Evolutionary conservation across 2,888 invertebrate genomes (phyloP), one percentile per base, ranked within the genome.

Genomic region (Cheilosia vulpina): DNA sequence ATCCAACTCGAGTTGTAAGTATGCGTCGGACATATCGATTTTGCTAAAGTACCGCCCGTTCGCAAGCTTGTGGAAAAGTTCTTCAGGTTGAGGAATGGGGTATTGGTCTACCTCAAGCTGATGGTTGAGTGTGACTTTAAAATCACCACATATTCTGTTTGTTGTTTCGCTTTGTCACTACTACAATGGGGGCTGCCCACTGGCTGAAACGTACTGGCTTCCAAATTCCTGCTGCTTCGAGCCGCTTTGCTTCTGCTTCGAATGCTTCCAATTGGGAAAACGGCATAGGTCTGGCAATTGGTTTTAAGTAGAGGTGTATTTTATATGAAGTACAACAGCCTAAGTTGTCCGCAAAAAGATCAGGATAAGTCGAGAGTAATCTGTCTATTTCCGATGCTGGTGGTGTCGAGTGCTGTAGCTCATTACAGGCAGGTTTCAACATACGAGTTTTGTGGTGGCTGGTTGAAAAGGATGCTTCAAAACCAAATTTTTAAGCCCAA

Each of bases 151-250:
- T 24, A 87, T 88, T 50, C 89, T 77, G 4, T n/a, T 60, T 47
- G 2, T 87, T 88, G 69, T 89, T 80, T 5, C 85, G 78, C 63
- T 90, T 91, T 45, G 88, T 65, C 4, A 89, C 88, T 7, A 89
- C 88, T 5, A 90, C 90, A 13, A 90, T 88, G 2, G 90, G 90
- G n/a, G 90, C 89, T 7, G 88, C 89, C 89, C 90, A 90, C 17
- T 87, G 19, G 87, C 90, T 87, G 89, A 89, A 68, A 72, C 65
- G 87, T 6, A 80, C 34, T 17, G 82, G 81, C 43, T 71, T 80
- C 60, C 75, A 80, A 50, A 81, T 76, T 50, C 69, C 78, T 17
- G 58, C 52, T 15, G 45, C 58, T 31, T 71, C 78, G 1, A 87
- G 45, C 60, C 76, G 79, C 65, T 80, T 87, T 41, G 79, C 88